Percentiles rank a stretch among this genome's conserved stretches.
Conservation (phyloP, 1,140 invertebrate genomes). For the Stegodyphus dumicola region DNA sequence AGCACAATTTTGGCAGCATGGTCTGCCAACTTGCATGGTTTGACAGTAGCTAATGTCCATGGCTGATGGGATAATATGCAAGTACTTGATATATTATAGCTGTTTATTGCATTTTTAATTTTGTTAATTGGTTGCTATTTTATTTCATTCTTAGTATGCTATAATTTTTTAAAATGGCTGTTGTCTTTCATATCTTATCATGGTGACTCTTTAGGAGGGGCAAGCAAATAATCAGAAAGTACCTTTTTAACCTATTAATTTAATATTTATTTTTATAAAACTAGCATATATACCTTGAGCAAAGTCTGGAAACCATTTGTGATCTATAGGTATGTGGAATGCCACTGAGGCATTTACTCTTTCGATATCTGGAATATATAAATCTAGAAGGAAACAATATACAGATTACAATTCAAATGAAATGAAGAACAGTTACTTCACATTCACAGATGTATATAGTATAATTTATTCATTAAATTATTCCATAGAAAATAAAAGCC, state of each 20-base stretch:
- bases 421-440: no score
- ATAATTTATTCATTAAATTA: no score
- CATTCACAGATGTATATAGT: no score
- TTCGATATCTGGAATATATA: not conserved
- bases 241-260: not conserved
- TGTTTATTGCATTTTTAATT: no score
- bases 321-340: constrained; percentile 55
- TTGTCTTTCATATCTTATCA: not conserved
- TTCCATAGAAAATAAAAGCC: no score
- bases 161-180: not conserved
- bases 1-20: no score
- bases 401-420: no score
- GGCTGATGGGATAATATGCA: no score
- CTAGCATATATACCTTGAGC: constrained; percentile 1
- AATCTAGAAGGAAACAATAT: constrained; percentile 3
- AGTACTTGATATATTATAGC: no score
- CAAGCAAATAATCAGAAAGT: not conserved
- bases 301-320: constrained; percentile 34
- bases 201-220: not conserved
- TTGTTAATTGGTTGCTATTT: not conserved
- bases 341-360: constrained; percentile 59
- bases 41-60: no score
- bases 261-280: not conserved
- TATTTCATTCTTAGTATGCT: not conserved
- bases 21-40: no score